Conservation (phyloP, 2,113 vertebrate genomes). For the Gambusia holbrooki region DNA sequence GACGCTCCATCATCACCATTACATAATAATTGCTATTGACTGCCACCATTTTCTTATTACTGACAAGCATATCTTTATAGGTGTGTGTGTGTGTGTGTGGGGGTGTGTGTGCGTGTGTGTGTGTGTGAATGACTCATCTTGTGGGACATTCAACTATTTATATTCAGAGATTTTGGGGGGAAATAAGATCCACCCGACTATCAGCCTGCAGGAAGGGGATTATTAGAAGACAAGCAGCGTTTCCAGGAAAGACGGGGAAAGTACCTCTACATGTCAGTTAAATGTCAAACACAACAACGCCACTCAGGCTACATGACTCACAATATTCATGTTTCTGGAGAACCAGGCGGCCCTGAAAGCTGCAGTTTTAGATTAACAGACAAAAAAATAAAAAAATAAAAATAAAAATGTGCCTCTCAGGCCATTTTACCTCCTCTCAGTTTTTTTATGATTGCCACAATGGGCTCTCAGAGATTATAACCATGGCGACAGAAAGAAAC, state of each 20-base stretch:
- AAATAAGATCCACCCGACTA: background rate
- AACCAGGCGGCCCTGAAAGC: background rate
- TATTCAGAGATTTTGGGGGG: background rate
- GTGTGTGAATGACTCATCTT: background rate
- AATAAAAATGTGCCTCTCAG: background rate
- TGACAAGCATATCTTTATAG: background rate
- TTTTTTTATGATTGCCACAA: background rate
- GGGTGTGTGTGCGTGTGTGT: background rate
- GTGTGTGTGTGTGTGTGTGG: background rate
- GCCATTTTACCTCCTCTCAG: background rate
- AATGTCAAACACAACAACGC: background rate
- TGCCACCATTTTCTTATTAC: background rate
- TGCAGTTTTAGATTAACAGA: background rate
- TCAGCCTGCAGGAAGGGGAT: background rate
- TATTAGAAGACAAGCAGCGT: background rate
- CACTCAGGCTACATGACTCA: background rate
- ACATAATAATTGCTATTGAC: slow-evolving; percentile 16
- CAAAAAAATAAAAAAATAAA: background rate
- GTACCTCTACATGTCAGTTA: background rate
- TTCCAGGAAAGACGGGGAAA: background rate
- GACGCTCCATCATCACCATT: slow-evolving; percentile 29
- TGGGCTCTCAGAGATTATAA: background rate
- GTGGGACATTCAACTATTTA: background rate
- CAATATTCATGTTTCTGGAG: background rate
- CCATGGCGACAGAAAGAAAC: background rate